A percentile compares a stretch with the other conserved stretches of the same genome.
Conservation (phyloP, 2,888 invertebrate genomes). For the Cantharis flavilabris region DNA sequence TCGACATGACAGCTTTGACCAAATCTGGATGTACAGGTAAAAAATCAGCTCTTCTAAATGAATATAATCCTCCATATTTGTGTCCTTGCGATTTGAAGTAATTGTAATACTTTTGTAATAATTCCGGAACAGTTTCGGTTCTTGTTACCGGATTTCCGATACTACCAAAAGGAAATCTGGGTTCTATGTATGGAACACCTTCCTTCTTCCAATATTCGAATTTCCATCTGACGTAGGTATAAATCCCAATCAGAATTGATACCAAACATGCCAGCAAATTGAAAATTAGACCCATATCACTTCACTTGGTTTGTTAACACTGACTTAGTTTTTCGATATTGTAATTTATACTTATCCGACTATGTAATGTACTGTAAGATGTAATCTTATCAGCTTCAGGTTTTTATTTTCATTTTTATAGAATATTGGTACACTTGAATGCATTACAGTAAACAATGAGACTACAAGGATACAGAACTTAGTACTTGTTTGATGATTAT, state of each 20-base stretch:
- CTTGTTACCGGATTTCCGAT: not conserved
- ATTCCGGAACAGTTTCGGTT: slow-evolving; percentile 11
- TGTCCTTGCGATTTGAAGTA: slow-evolving; percentile 19
- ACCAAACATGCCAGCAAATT: not conserved
- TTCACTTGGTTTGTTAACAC: too few species aligned
- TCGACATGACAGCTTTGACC: slow-evolving; percentile 56
- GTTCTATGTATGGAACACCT: not conserved
- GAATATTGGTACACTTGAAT: too few species aligned
- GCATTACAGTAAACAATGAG: too few species aligned
- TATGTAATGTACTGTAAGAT: too few species aligned
- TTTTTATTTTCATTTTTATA: too few species aligned
- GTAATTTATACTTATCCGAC: too few species aligned
- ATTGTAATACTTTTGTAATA: slow-evolving; percentile 15
- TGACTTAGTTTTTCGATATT: too few species aligned
- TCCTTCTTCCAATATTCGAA: slow-evolving; percentile 7
- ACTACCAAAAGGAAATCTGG: not conserved
- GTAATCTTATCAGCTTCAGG: too few species aligned
- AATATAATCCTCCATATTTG: slow-evolving; percentile 26
- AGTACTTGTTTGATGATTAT: too few species aligned
- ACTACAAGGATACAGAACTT: too few species aligned
- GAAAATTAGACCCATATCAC: not conserved
- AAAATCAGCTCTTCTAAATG: slow-evolving; percentile 10
- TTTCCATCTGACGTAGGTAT: slow-evolving; percentile 6
- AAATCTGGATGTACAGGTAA: slow-evolving; percentile 26
- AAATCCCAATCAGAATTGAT: not conserved